Percentiles rank a stretch among this genome's conserved stretches.
phyloP scores from a whole-genome alignment of 2,888 invertebrate genomes.

The Drosophila demipolita region DNA sequence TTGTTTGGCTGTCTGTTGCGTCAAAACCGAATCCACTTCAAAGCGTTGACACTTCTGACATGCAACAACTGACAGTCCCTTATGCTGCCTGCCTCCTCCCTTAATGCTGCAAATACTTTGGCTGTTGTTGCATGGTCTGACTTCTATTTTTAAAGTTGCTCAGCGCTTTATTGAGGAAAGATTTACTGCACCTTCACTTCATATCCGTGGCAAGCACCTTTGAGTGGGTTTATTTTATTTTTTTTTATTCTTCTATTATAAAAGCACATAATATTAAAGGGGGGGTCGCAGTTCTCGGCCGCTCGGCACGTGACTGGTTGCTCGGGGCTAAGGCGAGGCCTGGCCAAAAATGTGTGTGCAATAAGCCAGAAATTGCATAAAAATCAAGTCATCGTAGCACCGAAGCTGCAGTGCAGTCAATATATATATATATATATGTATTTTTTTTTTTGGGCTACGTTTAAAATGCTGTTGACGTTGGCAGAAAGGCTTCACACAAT shows the following conservation, averaged over 20 bases:
- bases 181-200: conserved; percentile 65
- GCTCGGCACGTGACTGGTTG: conserved; percentile 55
- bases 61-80: conserved; percentile 68
- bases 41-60: conserved; percentile 58
- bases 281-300: conserved; percentile 25
- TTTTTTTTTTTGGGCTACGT: conserved; percentile 5
- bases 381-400: conserved; percentile 63
- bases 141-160: conserved; percentile 11
- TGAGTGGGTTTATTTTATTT: not conserved
- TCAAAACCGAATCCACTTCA: conserved; percentile 63
- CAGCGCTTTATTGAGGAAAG: conserved; percentile 20
- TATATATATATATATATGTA: not conserved
- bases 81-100: conserved; percentile 19
- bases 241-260: conserved; percentile 20
- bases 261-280: conserved; percentile 66
- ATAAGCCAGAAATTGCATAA: conserved; percentile 74
- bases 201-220: conserved; percentile 14
- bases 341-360: conserved; percentile 60
- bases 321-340: not conserved
- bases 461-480: conserved; percentile 69
- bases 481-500: conserved; percentile 51
- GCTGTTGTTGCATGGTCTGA: conserved; percentile 50
- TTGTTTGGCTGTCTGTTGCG: conserved; percentile 41
- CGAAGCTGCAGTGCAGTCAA: conserved; percentile 36
- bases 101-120: not conserved